Evolutionary conservation across 1,140 invertebrate species (phyloP), one percentile per base, ranked within the genome.

Genomic region (Calephelis nemesis): DNA sequence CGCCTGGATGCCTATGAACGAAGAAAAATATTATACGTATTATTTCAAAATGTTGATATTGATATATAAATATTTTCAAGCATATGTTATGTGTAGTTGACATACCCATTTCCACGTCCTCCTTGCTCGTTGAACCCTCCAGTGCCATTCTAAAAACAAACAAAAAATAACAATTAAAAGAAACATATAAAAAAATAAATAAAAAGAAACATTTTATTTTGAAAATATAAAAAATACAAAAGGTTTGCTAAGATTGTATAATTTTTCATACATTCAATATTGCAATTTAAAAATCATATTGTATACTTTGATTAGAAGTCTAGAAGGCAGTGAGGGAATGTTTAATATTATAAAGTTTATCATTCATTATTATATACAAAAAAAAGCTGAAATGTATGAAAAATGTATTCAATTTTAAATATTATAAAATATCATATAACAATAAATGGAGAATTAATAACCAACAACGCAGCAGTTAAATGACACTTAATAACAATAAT

Each of bases 111-210:
- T n/a, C 94, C 93, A 68, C 96, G 93, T 70, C 95, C 94, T 19
- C 94, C 94, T 72, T 95, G 94, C 75, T 97, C 96, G 62, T 95
- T 95, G 65, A 95, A 94, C 45, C 94, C 92, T 65, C 95, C 94
- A 77, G 94, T 95, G 69, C 96, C 96, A 94, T 97, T 97, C 96
- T 97, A 94, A 94, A 95, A 95, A 94, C 91, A 93, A 94, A 95
- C 94, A 94, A 92, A 92, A 93, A 93, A 90, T 88, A 78, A 82
- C 83, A 87, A 88, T 87, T 87, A 92, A 92, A 82, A 83, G 79
- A 86, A 84, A 87, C 82, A 85, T 81, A 81, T 83, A 82, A 84
- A 81, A 83, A 91, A 88, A 78, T 73, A 86, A 87, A 84, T 83
- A 64, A 80, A 87, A 87, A 87, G 76, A 63, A 66, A 70, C 79